phyloP scores from a whole-genome alignment of 2,888 invertebrate genomes.

The Epinotia bilunana region DNA sequence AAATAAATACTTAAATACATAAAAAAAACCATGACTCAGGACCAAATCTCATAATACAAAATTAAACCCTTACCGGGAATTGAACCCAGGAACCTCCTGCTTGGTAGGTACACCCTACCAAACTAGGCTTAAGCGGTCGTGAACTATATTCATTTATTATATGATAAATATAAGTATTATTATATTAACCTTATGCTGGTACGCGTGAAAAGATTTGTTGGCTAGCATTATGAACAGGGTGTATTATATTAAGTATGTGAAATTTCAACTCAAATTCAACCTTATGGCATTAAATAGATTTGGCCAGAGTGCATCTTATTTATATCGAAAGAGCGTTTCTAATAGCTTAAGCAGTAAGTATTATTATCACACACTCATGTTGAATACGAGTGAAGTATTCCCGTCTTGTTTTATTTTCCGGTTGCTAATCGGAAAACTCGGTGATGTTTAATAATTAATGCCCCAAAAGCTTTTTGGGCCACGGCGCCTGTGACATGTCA shows the following conservation, averaged over 20 bases:
- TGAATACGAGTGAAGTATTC: not conserved
- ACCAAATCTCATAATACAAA: no score
- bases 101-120: no score
- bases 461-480: not conserved
- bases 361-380: not conserved
- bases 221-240: not conserved
- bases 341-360: not conserved
- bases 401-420: conserved; percentile 12
- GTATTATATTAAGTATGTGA: no score
- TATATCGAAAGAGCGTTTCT: not conserved
- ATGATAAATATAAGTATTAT: not conserved
- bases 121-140: no score
- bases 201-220: not conserved
- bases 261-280: not conserved
- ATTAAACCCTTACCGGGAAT: no score
- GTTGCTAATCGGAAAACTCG: conserved; percentile 19
- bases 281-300: not conserved
- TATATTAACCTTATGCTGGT: not conserved
- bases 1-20: no score
- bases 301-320: not conserved
- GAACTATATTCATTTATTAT: no score
- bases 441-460: conserved; percentile 21
- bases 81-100: no score
- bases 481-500: not conserved
- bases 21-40: no score